phyloP scores from a whole-genome alignment of 2,113 vertebrate genomes.

The Okapia johnstoni region DNA sequence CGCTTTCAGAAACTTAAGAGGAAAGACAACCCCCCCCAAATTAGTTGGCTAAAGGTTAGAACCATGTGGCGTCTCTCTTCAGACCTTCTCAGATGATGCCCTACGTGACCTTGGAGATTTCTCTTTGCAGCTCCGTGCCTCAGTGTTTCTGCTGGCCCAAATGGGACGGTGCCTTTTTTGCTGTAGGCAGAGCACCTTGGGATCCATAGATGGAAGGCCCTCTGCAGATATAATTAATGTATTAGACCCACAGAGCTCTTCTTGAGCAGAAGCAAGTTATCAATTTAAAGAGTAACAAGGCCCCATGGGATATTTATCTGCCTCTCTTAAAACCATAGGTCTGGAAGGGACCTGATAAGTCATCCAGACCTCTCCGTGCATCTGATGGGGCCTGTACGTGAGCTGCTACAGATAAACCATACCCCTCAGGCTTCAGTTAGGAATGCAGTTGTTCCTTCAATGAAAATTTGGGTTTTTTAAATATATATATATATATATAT shows the following conservation, averaged over 20 bases:
- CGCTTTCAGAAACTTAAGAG: not conserved
- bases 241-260: slow-evolving; percentile 45
- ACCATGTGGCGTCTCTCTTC: not conserved
- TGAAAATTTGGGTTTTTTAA: not conserved
- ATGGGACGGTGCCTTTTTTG: not conserved
- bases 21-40: not conserved
- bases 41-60: not conserved
- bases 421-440: not conserved
- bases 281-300: slow-evolving; percentile 56
- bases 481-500: not conserved
- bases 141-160: not conserved
- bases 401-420: not conserved
- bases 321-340: slow-evolving; percentile 40
- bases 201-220: slow-evolving; percentile 17
- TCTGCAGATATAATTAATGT: slow-evolving; percentile 18
- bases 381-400: not conserved
- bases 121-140: not conserved
- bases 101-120: not conserved
- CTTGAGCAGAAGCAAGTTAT: slow-evolving; percentile 56
- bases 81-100: not conserved
- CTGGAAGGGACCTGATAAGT: slow-evolving; percentile 14
- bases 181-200: slow-evolving; percentile 3
- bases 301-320: slow-evolving; percentile 36
- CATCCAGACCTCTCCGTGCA: not conserved
- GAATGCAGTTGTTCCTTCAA: not conserved